Evolutionary conservation across 53 echinoderm and acorn worm genomes (phyloP).

Genomic region (Mesocentrotus franciscanus): DNA sequence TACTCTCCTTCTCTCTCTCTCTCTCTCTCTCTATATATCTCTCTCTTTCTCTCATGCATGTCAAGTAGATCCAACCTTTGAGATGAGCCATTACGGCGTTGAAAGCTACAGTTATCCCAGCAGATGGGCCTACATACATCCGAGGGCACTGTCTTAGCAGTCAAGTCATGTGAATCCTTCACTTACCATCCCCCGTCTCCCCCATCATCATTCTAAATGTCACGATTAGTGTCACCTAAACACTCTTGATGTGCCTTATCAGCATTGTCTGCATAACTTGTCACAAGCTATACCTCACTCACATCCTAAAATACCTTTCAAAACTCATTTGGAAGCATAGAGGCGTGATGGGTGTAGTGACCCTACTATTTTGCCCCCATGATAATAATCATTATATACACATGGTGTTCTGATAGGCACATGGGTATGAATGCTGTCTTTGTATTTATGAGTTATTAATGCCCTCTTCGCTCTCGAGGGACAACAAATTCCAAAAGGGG

Average conservation of each 20-base stretch:
- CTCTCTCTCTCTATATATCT: too few relatives aligned
- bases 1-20: too few relatives aligned
- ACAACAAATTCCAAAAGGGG: background rate
- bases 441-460: background rate
- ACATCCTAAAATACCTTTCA: slow-evolving; percentile 34
- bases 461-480: background rate
- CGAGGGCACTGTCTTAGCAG: slow-evolving; percentile 16
- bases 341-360: background rate
- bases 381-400: background rate
- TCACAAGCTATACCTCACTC: slow-evolving; percentile 1
- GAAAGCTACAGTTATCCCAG: slow-evolving; percentile 24
- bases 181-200: background rate
- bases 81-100: background rate
- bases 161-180: slow-evolving; percentile 22
- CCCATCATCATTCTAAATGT: slow-evolving; percentile 51
- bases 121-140: slow-evolving; percentile 35
- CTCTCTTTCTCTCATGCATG: too few relatives aligned
- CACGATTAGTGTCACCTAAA: slow-evolving; percentile 54
- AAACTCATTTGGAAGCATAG: slow-evolving; percentile 24
- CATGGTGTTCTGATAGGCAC: background rate
- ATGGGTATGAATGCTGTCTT: background rate
- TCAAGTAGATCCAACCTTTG: background rate
- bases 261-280: slow-evolving; percentile 22
- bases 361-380: background rate
- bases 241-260: slow-evolving; percentile 38